phyloP scores from a whole-genome alignment of 2,888 invertebrate genomes.

The Drosophila fulvimacula region DNA sequence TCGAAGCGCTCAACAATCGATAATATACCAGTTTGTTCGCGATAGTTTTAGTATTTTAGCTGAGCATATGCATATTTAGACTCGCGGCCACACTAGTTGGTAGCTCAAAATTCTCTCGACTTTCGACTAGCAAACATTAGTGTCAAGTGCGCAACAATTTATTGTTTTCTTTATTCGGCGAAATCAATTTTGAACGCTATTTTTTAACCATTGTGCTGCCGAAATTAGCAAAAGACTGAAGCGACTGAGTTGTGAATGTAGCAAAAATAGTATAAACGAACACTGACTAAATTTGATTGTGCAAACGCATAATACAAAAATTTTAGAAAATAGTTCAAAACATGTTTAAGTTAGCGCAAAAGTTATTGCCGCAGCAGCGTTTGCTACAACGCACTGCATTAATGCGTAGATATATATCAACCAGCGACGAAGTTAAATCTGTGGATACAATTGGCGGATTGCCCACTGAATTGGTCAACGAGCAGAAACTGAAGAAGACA shows the following conservation, averaged over 20 bases:
- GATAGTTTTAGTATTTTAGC: conserved; percentile 6
- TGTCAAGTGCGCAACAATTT: conserved; percentile 49
- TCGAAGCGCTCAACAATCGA: conserved; percentile 7
- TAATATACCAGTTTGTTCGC: not conserved
- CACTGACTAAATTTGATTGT: not conserved
- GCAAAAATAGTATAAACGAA: not conserved
- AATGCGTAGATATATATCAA: conserved; percentile 70
- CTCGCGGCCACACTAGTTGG: conserved; percentile 3
- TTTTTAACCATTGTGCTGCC: not conserved
- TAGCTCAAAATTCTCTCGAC: conserved; percentile 30
- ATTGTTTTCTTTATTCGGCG: conserved; percentile 28
- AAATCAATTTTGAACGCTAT: conserved; percentile 27
- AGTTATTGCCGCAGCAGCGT: conserved; percentile 59
- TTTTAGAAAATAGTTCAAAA: conserved; percentile 24
- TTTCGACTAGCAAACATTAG: conserved; percentile 33
- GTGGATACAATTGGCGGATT: conserved; percentile 78
- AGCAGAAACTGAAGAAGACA: conserved; percentile 80
- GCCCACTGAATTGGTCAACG: conserved; percentile 75
- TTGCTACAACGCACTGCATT: conserved; percentile 27
- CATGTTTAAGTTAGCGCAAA: conserved; percentile 77
- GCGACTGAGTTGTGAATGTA: not conserved
- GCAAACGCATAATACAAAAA: not conserved
- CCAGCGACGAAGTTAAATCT: conserved; percentile 80
- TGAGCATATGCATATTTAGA: not conserved
- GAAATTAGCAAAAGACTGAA: conserved; percentile 1